Conservation (phyloP, 2,113 vertebrate genomes). For the Eptesicus fuscus region DNA sequence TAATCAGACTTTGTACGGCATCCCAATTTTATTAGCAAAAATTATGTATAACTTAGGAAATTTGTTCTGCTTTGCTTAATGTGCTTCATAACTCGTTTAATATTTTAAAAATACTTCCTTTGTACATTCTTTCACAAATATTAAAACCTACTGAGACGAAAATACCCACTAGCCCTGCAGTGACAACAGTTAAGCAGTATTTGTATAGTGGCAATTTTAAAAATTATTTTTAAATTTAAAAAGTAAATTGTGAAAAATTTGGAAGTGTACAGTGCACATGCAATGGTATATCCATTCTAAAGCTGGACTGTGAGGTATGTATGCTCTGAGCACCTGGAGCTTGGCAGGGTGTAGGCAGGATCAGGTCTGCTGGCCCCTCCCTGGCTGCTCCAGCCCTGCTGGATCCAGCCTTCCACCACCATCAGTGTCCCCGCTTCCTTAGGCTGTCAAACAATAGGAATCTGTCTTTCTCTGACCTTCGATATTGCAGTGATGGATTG, state of each 20-base stretch:
- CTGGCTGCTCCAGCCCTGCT: neutral
- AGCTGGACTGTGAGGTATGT: neutral
- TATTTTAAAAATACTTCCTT: neutral
- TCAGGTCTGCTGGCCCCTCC: neutral
- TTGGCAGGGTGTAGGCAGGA: neutral
- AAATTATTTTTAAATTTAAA: neutral
- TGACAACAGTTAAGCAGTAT: neutral
- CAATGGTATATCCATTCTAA: accelerated
- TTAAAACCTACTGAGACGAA: neutral
- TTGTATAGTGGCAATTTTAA: too few relatives aligned
- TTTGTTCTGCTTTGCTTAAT: neutral
- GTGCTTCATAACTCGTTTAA: neutral
- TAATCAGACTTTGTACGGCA: neutral
- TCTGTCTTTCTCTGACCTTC: neutral
- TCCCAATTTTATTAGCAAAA: neutral
- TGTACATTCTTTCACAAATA: neutral
- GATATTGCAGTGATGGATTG: neutral
- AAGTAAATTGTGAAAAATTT: neutral
- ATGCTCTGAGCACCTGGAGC: neutral
- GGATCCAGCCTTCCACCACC: neutral
- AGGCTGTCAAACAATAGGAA: neutral
- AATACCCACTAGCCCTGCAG: neutral
- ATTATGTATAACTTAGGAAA: neutral
- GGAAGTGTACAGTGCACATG: neutral
- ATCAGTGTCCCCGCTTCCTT: accelerated